Evolutionary conservation across 2,113 vertebrate species (phyloP), one percentile per base, ranked within the genome.

Genomic region (Riparia riparia): DNA sequence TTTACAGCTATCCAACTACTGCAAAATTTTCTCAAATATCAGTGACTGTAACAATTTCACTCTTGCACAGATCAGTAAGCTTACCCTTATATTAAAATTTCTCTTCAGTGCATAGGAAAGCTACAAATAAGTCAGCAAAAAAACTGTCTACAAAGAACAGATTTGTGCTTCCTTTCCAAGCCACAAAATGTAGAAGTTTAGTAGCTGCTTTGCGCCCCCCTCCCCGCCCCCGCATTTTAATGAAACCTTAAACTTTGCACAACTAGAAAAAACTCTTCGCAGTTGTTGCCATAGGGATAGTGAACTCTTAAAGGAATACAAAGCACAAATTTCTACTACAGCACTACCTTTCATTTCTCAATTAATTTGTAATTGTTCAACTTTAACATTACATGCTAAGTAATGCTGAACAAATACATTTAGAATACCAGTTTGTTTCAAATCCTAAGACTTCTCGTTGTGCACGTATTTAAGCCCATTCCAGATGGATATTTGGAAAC

Each of bases 161-260:
- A 94, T 91, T 63, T 82, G n/a, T 42, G 18, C 47, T 91, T 93
- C 78, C 82, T 82, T 91, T 93, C 91, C 89, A 95, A 96, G 42
- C 74, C 83, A 76, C 78, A 93, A 95, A 86, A 93, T 4, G 15
- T 6, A 95, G 61, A 84, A 20, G 26, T 60, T 87, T 53, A 58
- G 53, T 31, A 93, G 65, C 39, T 47, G 34, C 53, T 82, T 49
- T 3, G 37, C 37, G 10, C 7, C 8, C 5, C 12, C 10, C 9
- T 3, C 8, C 8, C 5, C 12, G 7, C 12, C 3, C 16, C 37
- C 37, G 37, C 39, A 54, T 44, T 92, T 92, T 57, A 95, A 92
- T 7, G 61, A 91, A 95, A 94, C 47, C 69, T 79, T 96, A 92
- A 93, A 94, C 81, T 86, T 20, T 25, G 28, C 45, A 19, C 64